Evolutionary conservation across 1,140 invertebrate genomes (phyloP), one percentile per base, ranked within the genome.

Genomic region (Drosophila littoralis): DNA sequence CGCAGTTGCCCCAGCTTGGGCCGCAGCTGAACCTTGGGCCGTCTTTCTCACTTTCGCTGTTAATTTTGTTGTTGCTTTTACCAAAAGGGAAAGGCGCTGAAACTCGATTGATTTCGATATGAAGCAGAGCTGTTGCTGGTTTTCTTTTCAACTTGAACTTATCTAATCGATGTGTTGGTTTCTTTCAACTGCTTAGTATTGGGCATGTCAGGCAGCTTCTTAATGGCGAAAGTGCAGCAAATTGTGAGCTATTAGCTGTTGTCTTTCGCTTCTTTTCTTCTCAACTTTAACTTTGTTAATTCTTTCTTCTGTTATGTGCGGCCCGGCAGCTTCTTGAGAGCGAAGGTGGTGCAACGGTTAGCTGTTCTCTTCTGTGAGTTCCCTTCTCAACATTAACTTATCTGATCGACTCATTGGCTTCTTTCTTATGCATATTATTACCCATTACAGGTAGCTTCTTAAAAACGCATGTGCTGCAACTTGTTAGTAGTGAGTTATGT

Each of bases 41-140:
- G 50, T 12, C 36, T 75, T 43, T 57, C 52, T 70, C 45, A 70
- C 66, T 75, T 70, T 75, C 72, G 67, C 72, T 70, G 60, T 57
- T 50, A 60, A 5, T 9, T 28, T 66, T 13, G 12, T 33, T 52
- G 42, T 32, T 40, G 61, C 65, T 60, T 48, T 60, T 73, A 55
- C 36, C 42, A 59, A 75, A 75, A 75, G 72, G 72, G 72, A 75
- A 75, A 75, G 72, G 72, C 72, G 40, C 12, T n/a, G n/a, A 45
- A 64, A 70, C 42, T 38, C 13, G 50, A 38, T 55, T 46, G 60
- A 33, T 8, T 33, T 51, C 17, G 38, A 40, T 43, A 43, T 58
- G 7, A 42, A 43, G 28, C 45, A 22, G 15, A 33, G 58, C 43
- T 35, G 58, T 17, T 60, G 32, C 17, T 48, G 43, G 2, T 48